Base-by-base conservation (phyloP, 2,113 vertebrate genomes). In the Talpa occidentalis region DNA sequence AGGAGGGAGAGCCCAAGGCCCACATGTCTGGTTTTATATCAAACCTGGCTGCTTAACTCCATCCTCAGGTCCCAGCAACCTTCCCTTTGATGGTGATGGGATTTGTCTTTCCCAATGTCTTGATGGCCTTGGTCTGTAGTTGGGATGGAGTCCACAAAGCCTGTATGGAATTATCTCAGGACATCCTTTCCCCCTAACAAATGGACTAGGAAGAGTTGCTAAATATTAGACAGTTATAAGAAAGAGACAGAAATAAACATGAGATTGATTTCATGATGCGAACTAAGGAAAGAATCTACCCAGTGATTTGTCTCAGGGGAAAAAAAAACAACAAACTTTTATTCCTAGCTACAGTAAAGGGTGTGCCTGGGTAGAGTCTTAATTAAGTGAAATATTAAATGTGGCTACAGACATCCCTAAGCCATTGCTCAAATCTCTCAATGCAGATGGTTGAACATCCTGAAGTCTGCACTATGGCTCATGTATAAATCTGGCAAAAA, bases 401-500 rank as follows among this genome's bases (percentile, higher is more conserved):
- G 16, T 22, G 37, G 32, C 17, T 74, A n/a, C 49, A 10, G 16
- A 28, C 32, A 62, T 60, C 35, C 35, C 47, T 66, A 70, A 82
- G 32, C 4, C n/a, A 32, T 56, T 76, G n/a, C 10, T 42, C 16
- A 84, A 7, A 0, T 47, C 15, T 83, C 89, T 42, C 77, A 86
- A 54, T 83, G n/a, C 6, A 91, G 16, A 60, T 72, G 16, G 42
- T 84, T 93, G 32, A 92, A 69, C 87, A 47, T 84, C 52, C 26
- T 49, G 40, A 93, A 77, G 42, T 6, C 72, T 78, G 16, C 14
- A 30, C 4, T 80, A 3, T 67, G 24, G 77, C 44, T 90, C 66
- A 35, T 54, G 7, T 86, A 9, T 42, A 8, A 95, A 87, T 40
- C 62, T 87, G 44, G 28, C 76, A 91, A 66, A 87, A 90, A 96